Conservation (phyloP, 2,113 vertebrate species). For the Hippocampus abdominalis region DNA sequence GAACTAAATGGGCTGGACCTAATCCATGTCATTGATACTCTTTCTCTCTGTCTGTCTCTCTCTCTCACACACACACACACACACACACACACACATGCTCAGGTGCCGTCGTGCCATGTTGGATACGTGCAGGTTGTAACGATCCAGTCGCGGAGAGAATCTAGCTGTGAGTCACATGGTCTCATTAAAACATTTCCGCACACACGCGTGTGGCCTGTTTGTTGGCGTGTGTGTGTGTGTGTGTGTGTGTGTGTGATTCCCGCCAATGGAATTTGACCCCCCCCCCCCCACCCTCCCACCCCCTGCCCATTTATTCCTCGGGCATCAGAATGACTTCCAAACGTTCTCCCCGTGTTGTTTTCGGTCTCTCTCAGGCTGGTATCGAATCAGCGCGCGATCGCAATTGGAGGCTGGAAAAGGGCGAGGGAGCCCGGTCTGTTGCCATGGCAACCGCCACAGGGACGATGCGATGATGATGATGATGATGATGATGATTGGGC, state of each 20-base stretch:
- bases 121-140: conserved; percentile 17
- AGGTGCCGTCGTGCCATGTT: not conserved
- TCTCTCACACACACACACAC: not conserved
- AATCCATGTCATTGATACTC: conserved; percentile 59
- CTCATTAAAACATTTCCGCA: conserved; percentile 17
- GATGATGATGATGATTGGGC: conserved; percentile 22
- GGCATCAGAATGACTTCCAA: conserved; percentile 9
- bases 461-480: conserved; percentile 19
- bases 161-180: conserved; percentile 4
- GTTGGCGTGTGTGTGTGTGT: not conserved
- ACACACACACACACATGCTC: conserved; percentile 8
- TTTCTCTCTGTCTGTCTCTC: not conserved
- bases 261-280: conserved; percentile 20
- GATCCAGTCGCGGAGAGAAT: not conserved
- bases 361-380: conserved; percentile 25
- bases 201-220: conserved; percentile 24
- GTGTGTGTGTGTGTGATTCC: not conserved
- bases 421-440: conserved; percentile 35
- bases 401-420: conserved; percentile 17
- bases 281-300: not conserved
- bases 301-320: not conserved
- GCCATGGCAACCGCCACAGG: conserved; percentile 36
- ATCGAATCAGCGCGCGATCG: conserved; percentile 53
- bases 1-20: conserved; percentile 64
- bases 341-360: conserved; percentile 4